Percentiles rank a stretch among this genome's conserved stretches.
phyloP scores from a whole-genome alignment of 1,140 invertebrate genomes.

The Pentalonia nigronervosa region DNA sequence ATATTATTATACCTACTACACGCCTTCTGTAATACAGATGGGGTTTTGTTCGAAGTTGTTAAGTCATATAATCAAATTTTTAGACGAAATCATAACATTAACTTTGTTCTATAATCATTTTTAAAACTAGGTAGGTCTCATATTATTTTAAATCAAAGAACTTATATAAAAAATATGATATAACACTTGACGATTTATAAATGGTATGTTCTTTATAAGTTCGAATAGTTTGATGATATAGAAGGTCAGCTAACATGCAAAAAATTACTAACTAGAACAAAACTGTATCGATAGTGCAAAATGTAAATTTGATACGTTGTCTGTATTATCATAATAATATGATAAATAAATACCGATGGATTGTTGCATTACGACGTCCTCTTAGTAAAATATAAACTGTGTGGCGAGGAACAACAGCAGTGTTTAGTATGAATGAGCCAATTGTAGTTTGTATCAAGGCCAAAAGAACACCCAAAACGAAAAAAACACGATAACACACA shows the following conservation, averaged over 20 bases:
- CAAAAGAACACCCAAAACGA: conserved; percentile 28
- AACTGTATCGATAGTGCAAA: background rate
- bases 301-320: conserved; percentile 16
- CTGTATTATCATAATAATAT: background rate
- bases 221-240: background rate
- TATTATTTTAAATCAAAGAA: background rate
- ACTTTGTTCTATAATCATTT: background rate
- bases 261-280: background rate
- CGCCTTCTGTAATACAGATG: background rate
- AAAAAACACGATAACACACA: background rate
- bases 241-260: background rate
- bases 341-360: background rate
- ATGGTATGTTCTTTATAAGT: background rate
- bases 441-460: conserved; percentile 33
- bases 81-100: background rate
- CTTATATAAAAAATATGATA: background rate
- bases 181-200: background rate
- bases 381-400: conserved; percentile 9
- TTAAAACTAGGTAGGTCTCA: background rate
- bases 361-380: background rate
- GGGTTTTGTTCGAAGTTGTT: background rate
- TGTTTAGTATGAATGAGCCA: conserved; percentile 31
- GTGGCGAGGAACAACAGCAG: background rate
- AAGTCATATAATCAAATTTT: background rate
- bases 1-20: background rate